phyloP scores from a whole-genome alignment of 2,797 vertebrate species.

The Perdix hodgsoniae region DNA sequence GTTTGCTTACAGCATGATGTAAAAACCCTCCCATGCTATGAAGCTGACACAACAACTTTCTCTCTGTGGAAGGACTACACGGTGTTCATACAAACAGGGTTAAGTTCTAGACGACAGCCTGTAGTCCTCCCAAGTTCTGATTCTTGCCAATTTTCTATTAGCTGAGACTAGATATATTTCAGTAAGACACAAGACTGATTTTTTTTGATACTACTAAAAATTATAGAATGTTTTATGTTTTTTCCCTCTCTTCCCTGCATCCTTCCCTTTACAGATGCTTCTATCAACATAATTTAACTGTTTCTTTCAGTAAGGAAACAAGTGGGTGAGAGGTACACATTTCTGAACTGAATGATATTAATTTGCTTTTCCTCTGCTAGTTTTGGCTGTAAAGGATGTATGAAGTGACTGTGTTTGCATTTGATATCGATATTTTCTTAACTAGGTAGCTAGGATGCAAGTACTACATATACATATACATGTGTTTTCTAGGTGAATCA shows the following conservation, averaged over 20 bases:
- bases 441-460: background rate
- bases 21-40: rapidly evolving
- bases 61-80: background rate
- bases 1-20: background rate
- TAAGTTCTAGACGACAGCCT: background rate
- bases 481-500: background rate
- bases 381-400: background rate
- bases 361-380: background rate
- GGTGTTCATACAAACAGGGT: background rate
- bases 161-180: background rate
- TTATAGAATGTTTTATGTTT: background rate
- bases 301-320: background rate
- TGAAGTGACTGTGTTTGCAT: background rate
- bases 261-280: background rate
- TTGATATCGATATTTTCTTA: background rate
- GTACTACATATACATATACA: background rate
- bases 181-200: background rate
- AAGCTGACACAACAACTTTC: background rate
- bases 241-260: background rate
- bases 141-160: background rate
- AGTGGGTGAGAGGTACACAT: background rate
- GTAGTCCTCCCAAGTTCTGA: background rate
- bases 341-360: background rate
- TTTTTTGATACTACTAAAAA: background rate
- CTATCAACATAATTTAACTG: background rate